phyloP scores from a whole-genome alignment of 2,797 vertebrate genomes.

The Centropyge bicolor region DNA sequence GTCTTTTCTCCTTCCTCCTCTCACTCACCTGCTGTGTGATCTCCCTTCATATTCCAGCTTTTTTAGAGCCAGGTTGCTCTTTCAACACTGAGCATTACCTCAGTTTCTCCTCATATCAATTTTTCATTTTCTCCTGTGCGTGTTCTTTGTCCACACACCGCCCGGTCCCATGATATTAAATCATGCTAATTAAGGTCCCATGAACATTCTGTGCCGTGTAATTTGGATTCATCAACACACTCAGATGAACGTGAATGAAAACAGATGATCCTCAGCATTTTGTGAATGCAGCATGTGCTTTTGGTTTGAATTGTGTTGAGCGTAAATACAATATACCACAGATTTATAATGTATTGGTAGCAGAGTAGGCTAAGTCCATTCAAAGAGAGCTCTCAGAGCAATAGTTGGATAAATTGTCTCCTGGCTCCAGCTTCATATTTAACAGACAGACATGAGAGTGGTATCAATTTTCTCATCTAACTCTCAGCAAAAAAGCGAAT shows the following conservation, averaged over 20 bases:
- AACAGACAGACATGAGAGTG: background rate
- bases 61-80: background rate
- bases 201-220: constrained; percentile 22
- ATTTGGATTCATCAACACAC: constrained; percentile 20
- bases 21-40: constrained; percentile 27
- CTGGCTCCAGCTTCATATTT: background rate
- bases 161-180: constrained; percentile 10
- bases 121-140: background rate
- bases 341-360: background rate
- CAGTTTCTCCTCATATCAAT: background rate
- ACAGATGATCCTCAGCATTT: constrained; percentile 2
- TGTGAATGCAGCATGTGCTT: background rate
- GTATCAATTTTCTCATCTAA: background rate
- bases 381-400: background rate
- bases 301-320: constrained; percentile 4
- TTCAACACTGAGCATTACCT: background rate
- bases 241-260: constrained; percentile 7
- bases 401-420: background rate
- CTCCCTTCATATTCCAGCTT: constrained; percentile 17
- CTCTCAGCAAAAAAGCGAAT: background rate
- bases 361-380: background rate
- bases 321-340: background rate
- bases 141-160: background rate
- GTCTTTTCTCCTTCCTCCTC: background rate
- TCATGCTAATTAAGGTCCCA: constrained; percentile 19